Evolutionary conservation across 2,888 invertebrate genomes (phyloP).

Genomic region (Patella pellucida): DNA sequence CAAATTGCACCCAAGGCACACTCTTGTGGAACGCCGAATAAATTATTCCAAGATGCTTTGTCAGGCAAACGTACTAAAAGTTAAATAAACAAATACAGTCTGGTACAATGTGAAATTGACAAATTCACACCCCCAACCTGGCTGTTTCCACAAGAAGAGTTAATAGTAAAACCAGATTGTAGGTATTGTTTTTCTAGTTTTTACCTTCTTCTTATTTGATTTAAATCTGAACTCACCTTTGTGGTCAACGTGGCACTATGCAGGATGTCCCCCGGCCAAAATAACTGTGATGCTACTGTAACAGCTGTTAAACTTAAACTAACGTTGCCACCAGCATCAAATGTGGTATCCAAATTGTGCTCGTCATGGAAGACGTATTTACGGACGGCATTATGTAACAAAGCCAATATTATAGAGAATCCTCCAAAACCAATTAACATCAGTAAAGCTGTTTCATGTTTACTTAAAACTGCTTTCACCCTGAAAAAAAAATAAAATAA

Average conservation of each 20-base stretch:
- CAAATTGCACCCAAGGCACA: too few species aligned
- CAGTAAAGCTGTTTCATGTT: slow-evolving; percentile 58
- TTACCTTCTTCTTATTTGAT: too few species aligned
- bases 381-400: slow-evolving; percentile 59
- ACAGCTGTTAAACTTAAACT: slow-evolving; percentile 62
- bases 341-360: slow-evolving; percentile 63
- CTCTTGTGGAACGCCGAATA: too few species aligned
- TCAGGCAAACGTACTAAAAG: too few species aligned
- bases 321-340: slow-evolving; percentile 65
- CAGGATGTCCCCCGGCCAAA: slow-evolving; percentile 65
- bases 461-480: slow-evolving; percentile 54
- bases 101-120: too few species aligned
- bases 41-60: too few species aligned
- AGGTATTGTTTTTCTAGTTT: too few species aligned
- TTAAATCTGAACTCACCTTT: slow-evolving; percentile 43
- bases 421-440: slow-evolving; percentile 63
- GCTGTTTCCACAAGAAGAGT: too few species aligned
- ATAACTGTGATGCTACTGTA: slow-evolving; percentile 62
- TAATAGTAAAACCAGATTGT: too few species aligned
- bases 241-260: slow-evolving; percentile 63
- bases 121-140: too few species aligned
- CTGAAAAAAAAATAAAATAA: slow-evolving; percentile 37
- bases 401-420: slow-evolving; percentile 60
- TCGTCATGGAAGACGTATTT: slow-evolving; percentile 63
- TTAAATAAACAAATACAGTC: too few species aligned